A percentile compares a stretch with the other conserved stretches of the same genome.
Conservation (phyloP, 2,888 invertebrate species). For the Sarcophaga rosellei region DNA sequence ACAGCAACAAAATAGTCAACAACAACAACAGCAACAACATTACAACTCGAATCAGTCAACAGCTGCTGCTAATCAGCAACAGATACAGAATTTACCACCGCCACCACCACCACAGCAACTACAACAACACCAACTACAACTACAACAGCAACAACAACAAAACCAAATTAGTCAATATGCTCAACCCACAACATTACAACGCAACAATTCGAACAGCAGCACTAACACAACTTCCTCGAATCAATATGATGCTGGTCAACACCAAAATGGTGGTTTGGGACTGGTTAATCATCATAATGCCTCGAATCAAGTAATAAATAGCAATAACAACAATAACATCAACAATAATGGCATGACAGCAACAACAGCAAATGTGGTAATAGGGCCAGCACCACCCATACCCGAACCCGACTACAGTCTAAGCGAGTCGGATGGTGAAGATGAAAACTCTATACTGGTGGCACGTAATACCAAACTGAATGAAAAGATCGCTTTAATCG, state of each 20-base stretch:
- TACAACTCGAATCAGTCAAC: slow-evolving; percentile 53
- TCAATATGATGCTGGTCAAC: slow-evolving; percentile 56
- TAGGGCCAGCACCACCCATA: slow-evolving; percentile 86
- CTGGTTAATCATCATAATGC: slow-evolving; percentile 29
- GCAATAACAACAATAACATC: slow-evolving; percentile 60
- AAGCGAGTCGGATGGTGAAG: slow-evolving; percentile 91
- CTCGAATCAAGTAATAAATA: slow-evolving; percentile 56
- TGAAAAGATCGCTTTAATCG: slow-evolving; percentile 82
- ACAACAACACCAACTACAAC: slow-evolving; percentile 50
- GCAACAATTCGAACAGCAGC: slow-evolving; percentile 54
- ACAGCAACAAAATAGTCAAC: slow-evolving; percentile 65
- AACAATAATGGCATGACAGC: slow-evolving; percentile 71
- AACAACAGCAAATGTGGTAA: slow-evolving; percentile 72
- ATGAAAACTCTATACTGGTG: slow-evolving; percentile 82
- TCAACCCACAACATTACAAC: slow-evolving; percentile 76
- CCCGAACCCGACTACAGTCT: slow-evolving; percentile 96
- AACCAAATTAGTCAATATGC: slow-evolving; percentile 82
- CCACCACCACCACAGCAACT: slow-evolving; percentile 9
- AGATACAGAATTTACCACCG: slow-evolving; percentile 61
- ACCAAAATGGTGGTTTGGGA: slow-evolving; percentile 55
- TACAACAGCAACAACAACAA: slow-evolving; percentile 66
- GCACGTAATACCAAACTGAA: slow-evolving; percentile 82
- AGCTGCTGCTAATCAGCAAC: slow-evolving; percentile 63
- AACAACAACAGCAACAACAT: slow-evolving; percentile 51
- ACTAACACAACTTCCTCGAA: slow-evolving; percentile 55